Evolutionary conservation across 2,888 invertebrate species (phyloP).

Genomic region (Lepidocyrtoides sp.): DNA sequence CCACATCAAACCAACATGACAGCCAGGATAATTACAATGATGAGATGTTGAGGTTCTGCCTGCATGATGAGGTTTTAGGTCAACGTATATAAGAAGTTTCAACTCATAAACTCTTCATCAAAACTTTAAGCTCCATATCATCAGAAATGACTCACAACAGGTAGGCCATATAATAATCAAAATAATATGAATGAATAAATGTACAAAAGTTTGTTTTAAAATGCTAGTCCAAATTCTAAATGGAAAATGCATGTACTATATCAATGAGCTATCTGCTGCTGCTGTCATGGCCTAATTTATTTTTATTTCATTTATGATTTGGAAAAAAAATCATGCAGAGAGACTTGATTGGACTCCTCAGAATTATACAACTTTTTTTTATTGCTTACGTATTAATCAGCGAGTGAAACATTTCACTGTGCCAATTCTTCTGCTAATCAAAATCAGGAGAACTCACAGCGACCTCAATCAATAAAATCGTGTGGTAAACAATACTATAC

Average conservation of each 20-base stretch:
- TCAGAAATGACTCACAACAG: no score
- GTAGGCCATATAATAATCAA: neutral
- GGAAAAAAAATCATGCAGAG: neutral
- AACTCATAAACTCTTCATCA: neutral
- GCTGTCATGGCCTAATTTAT: neutral
- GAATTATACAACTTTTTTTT: no score
- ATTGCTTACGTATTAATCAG: neutral
- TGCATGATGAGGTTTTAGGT: slow-evolving; percentile 19
- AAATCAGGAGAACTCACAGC: no score
- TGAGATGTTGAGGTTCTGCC: slow-evolving; percentile 13
- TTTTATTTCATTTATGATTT: slow-evolving; percentile 2
- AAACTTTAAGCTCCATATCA: no score
- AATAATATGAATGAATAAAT: neutral
- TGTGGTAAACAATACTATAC: no score
- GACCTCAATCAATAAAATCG: no score
- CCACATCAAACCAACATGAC: slow-evolving; percentile 46
- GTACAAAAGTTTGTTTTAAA: neutral
- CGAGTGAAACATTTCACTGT: neutral
- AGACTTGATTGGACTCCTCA: slow-evolving; percentile 3
- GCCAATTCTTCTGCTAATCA: no score
- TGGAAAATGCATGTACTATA: neutral
- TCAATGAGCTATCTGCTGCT: no score
- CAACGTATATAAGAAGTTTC: neutral
- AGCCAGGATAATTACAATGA: slow-evolving; percentile 46
- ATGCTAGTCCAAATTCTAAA: neutral